These are phyloP conservation scores for Coregonus suidteri DNA, from an alignment of 2,797 vertebrate genomes.

Conservation along the genomic window DNA sequence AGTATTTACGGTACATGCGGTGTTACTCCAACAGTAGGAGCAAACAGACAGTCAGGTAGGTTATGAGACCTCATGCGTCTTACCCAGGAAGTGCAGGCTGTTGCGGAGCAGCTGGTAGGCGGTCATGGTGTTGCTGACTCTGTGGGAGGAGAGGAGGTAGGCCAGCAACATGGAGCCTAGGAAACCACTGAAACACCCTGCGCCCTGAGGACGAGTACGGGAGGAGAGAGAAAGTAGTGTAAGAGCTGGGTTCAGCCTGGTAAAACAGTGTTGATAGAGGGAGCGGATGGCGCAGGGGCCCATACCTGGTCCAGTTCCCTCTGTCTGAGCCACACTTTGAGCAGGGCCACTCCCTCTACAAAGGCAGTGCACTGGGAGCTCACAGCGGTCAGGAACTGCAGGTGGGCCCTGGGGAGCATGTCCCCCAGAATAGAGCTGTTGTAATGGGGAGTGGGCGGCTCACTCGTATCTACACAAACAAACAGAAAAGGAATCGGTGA, in stretches of 20 bases:
- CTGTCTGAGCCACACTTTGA: conserved; percentile 96
- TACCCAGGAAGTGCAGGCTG: conserved; percentile 90
- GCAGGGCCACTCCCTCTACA: conserved; percentile 82
- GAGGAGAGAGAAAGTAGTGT: conserved; percentile 19
- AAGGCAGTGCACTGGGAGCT: conserved; percentile 82
- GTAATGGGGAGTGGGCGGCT: conserved; percentile 90
- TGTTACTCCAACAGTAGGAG: too few species aligned
- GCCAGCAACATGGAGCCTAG: conserved; percentile 89
- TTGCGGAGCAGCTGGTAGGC: conserved; percentile 94
- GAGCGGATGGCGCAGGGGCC: too few species aligned
- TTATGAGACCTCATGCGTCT: conserved; percentile 34
- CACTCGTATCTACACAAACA: conserved; percentile 64
- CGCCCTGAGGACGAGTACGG: conserved; percentile 73
- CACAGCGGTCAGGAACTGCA: conserved; percentile 81
- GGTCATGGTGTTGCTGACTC: conserved; percentile 90
- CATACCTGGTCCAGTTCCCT: conserved; percentile 87
- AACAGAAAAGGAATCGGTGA: background rate
- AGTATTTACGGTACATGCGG: too few species aligned
- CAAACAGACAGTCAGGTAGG: too few species aligned
- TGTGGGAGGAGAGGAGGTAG: conserved; percentile 84
- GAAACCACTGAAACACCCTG: conserved; percentile 91
- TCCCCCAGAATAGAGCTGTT: conserved; percentile 90
- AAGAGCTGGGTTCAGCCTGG: background rate
- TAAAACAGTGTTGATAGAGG: background rate
- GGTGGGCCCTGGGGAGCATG: conserved; percentile 81